phyloP scores from a whole-genome alignment of 2,888 invertebrate species.

The Eupithecia exiguata region DNA sequence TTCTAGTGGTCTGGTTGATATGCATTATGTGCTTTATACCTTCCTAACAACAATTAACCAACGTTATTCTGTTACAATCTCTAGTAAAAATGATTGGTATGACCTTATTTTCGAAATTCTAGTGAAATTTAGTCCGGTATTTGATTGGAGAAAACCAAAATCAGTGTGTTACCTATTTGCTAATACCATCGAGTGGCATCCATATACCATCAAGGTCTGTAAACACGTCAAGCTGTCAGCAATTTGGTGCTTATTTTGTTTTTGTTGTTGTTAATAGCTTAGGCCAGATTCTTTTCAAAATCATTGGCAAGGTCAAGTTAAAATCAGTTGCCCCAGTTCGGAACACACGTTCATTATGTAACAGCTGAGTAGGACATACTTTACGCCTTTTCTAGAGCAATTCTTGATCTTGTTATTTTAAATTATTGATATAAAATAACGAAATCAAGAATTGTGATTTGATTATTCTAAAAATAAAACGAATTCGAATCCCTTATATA shows the following conservation, averaged over 20 bases:
- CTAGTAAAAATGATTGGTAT: slow-evolving; percentile 14
- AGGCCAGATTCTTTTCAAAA: slow-evolving; percentile 22
- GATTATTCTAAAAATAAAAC: too few species aligned
- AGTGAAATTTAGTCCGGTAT: slow-evolving; percentile 14
- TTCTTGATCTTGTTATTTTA: neutral
- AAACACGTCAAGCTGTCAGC: slow-evolving; percentile 25
- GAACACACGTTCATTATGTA: slow-evolving; percentile 64
- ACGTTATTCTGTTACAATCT: neutral
- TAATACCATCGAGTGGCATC: slow-evolving; percentile 24
- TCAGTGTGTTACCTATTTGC: slow-evolving; percentile 28
- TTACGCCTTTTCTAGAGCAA: slow-evolving; percentile 30
- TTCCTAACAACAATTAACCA: neutral
- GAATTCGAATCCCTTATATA: too few species aligned
- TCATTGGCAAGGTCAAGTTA: slow-evolving; percentile 71
- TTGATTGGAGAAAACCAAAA: slow-evolving; percentile 28
- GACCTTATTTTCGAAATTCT: neutral
- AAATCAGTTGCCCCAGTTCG: slow-evolving; percentile 53
- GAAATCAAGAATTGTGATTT: too few species aligned
- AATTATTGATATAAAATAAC: too few species aligned
- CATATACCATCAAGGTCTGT: slow-evolving; percentile 34
- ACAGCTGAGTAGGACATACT: slow-evolving; percentile 37
- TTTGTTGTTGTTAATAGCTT: neutral
- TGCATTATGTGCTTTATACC: slow-evolving; percentile 2
- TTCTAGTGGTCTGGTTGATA: neutral
- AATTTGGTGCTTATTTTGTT: slow-evolving; percentile 4